These are phyloP conservation scores for Pachliopta kotzebuea DNA, from an alignment of 2,888 invertebrate genomes.

Conservation along the genomic window DNA sequence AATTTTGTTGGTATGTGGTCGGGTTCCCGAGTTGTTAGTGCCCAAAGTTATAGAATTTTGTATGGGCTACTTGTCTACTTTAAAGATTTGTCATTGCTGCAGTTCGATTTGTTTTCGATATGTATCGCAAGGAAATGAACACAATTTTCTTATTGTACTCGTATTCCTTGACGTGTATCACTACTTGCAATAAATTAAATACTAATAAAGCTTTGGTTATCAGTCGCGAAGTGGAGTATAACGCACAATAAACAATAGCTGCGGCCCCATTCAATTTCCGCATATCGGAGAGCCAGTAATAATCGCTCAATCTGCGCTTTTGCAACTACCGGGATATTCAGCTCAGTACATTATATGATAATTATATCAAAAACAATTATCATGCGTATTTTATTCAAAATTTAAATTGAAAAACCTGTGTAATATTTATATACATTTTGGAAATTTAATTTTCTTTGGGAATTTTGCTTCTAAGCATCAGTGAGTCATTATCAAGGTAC, in stretches of 20 bases:
- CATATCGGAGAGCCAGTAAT: slow-evolving; percentile 28
- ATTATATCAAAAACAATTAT: slow-evolving; percentile 6
- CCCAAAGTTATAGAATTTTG: too few relatives aligned
- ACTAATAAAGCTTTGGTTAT: slow-evolving; percentile 21
- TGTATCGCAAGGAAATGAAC: neutral
- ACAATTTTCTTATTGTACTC: neutral
- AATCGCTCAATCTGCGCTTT: slow-evolving; percentile 25
- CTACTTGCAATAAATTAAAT: slow-evolving; percentile 2
- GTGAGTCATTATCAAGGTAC: too few relatives aligned
- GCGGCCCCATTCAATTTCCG: slow-evolving; percentile 27
- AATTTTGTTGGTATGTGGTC: too few relatives aligned
- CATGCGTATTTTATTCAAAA: slow-evolving; percentile 12
- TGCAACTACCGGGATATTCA: slow-evolving; percentile 20
- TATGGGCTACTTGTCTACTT: too few relatives aligned
- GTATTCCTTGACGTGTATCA: neutral
- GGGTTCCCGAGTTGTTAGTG: too few relatives aligned
- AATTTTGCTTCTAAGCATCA: too few relatives aligned
- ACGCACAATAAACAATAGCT: slow-evolving; percentile 26
- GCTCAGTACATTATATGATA: slow-evolving; percentile 12
- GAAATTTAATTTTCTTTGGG: too few relatives aligned
- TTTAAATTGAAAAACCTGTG: slow-evolving; percentile 1
- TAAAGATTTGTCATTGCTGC: neutral
- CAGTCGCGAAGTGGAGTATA: slow-evolving; percentile 22
- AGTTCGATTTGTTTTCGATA: neutral
- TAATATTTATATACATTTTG: too few relatives aligned